A percentile compares a stretch with the other conserved stretches of the same genome.
Evolutionary conservation across 2,888 invertebrate genomes (phyloP).

Genomic region (Caenorhabditis auriculariae): DNA sequence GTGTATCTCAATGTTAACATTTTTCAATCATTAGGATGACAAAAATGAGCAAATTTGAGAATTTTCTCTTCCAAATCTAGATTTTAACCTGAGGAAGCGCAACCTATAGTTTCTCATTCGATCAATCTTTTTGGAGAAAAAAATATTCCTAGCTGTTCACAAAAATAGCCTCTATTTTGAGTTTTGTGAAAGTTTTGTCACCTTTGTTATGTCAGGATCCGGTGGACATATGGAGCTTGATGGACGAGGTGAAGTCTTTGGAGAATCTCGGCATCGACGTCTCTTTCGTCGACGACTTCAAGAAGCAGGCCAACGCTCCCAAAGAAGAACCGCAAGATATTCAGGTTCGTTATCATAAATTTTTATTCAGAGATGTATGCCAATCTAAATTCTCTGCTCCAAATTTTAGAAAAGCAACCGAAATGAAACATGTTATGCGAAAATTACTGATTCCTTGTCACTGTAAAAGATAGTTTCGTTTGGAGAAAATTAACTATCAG

Average conservation of each 20-base stretch:
- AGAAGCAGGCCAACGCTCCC: constrained; percentile 2
- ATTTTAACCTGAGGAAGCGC: no score
- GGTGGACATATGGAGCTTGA: constrained; percentile 9
- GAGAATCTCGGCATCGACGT: constrained; percentile 80
- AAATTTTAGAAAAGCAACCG: neutral
- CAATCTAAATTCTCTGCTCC: neutral
- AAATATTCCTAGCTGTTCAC: neutral
- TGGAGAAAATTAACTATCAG: no score
- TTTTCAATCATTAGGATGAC: no score
- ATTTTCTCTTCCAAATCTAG: no score
- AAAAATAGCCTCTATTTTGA: neutral
- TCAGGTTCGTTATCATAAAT: neutral
- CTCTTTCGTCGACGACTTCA: constrained; percentile 74
- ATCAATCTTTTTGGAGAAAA: no score
- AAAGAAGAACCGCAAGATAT: constrained; percentile 6
- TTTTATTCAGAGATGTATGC: neutral
- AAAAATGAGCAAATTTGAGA: no score
- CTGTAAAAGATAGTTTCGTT: no score
- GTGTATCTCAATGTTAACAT: no score
- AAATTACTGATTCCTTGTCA: no score
- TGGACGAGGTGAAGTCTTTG: constrained; percentile 71
- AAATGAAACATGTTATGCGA: no score
- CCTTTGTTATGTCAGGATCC: neutral
- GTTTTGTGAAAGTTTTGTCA: neutral
- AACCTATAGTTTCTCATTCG: no score